Evolutionary conservation across 2,888 invertebrate genomes (phyloP).

Genomic region (Ophonus ardosiacus): DNA sequence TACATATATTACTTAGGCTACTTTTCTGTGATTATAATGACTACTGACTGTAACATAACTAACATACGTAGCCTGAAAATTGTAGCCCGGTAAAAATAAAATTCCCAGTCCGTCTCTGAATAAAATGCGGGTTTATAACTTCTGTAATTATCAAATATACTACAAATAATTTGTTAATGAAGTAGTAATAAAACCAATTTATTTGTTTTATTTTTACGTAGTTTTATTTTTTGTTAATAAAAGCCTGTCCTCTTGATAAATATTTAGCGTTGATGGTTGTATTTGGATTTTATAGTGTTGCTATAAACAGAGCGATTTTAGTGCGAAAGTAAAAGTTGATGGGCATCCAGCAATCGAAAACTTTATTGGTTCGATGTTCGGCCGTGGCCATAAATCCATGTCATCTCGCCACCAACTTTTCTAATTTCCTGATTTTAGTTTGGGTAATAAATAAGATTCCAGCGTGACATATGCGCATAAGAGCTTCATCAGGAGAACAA

Average conservation of each 20-base stretch:
- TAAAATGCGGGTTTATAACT: too few relatives aligned
- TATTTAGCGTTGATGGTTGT: slow-evolving; percentile 14
- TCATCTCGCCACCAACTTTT: slow-evolving; percentile 10
- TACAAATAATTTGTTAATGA: too few relatives aligned
- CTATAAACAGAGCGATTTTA: slow-evolving; percentile 26
- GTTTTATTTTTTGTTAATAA: neutral
- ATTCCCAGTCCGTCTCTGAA: too few relatives aligned
- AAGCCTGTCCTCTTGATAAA: slow-evolving; percentile 5
- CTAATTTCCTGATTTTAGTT: slow-evolving; percentile 38
- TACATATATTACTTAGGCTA: too few relatives aligned
- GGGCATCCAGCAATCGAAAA: slow-evolving; percentile 26
- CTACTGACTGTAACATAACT: too few relatives aligned
- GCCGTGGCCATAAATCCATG: slow-evolving; percentile 11
- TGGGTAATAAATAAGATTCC: slow-evolving; percentile 6
- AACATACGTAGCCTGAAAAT: too few relatives aligned
- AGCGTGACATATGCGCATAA: neutral
- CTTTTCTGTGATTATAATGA: too few relatives aligned
- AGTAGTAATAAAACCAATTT: neutral
- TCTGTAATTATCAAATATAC: too few relatives aligned
- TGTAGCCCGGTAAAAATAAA: too few relatives aligned
- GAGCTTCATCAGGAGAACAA: neutral
- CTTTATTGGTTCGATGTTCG: slow-evolving; percentile 27
- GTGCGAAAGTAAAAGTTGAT: slow-evolving; percentile 37
- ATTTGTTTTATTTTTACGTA: neutral
- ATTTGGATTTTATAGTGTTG: slow-evolving; percentile 14